Percentiles rank a stretch among this genome's conserved stretches.
Conservation (phyloP, 2,888 invertebrate species). For the Homarus gammarus region DNA sequence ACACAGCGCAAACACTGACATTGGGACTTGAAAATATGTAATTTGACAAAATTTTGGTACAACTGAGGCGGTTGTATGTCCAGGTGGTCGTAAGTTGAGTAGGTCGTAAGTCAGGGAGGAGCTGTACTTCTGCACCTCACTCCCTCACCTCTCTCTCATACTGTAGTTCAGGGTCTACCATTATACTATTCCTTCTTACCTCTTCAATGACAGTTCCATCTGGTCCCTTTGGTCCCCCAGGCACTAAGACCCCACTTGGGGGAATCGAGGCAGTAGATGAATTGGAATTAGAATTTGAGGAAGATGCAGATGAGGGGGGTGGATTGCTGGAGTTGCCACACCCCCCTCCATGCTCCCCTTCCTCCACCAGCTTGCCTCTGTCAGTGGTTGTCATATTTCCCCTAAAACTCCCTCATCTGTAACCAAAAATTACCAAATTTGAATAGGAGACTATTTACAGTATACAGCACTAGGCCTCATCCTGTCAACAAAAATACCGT, state of each 20-base stretch:
- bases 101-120: too few species aligned
- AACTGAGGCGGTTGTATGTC: too few species aligned
- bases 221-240: slow-evolving; percentile 76
- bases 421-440: too few species aligned
- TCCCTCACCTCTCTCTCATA: background rate
- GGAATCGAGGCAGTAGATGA: slow-evolving; percentile 64
- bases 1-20: too few species aligned
- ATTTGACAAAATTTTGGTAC: too few species aligned
- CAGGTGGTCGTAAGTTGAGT: too few species aligned
- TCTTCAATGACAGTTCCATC: slow-evolving; percentile 76
- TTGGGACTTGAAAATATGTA: too few species aligned
- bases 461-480: too few species aligned
- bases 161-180: too few species aligned
- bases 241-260: slow-evolving; percentile 74
- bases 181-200: slow-evolving; percentile 64
- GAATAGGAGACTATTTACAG: too few species aligned
- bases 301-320: slow-evolving; percentile 57
- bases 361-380: slow-evolving; percentile 53
- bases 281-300: slow-evolving; percentile 64
- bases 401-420: slow-evolving; percentile 41
- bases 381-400: slow-evolving; percentile 65
- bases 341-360: slow-evolving; percentile 65
- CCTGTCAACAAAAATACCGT: too few species aligned
- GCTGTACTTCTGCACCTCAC: too few species aligned
- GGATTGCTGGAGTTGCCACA: slow-evolving; percentile 43